Evolutionary conservation across 64 coral and sea anemone genomes (phyloP).

Genomic region (Porites australiensis): DNA sequence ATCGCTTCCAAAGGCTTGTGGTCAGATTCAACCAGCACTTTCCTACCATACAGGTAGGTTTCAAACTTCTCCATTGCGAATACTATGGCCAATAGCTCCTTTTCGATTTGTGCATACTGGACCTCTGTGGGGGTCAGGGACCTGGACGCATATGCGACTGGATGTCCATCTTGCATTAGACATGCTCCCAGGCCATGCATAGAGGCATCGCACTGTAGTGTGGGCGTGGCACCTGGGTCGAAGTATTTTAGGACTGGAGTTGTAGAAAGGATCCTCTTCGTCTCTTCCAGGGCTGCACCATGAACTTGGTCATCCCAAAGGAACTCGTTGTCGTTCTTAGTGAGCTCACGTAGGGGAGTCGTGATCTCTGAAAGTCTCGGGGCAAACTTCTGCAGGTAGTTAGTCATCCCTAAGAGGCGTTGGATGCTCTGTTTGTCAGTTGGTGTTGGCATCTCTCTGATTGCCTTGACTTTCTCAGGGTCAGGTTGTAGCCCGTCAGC

Average conservation of each 20-base stretch:
- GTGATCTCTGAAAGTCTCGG: neutral
- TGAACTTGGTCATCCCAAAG: no score
- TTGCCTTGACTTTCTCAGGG: no score
- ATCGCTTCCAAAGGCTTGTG: conserved; percentile 27
- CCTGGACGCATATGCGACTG: conserved; percentile 22
- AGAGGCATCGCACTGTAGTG: conserved; percentile 27
- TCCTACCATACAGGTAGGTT: neutral
- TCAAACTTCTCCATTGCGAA: conserved; percentile 20
- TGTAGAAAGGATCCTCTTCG: neutral
- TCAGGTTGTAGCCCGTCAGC: no score
- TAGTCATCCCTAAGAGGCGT: no score
- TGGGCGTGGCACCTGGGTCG: neutral
- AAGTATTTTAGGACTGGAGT: conserved; percentile 12
- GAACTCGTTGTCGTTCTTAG: neutral
- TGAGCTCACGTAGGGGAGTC: neutral
- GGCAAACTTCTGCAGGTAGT: no score
- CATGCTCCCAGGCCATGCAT: neutral
- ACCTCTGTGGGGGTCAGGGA: neutral
- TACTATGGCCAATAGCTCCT: conserved; percentile 6
- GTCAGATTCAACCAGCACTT: conserved; percentile 10
- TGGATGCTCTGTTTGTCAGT: no score
- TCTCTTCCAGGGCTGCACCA: neutral
- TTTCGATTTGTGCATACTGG: neutral
- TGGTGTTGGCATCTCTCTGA: no score
- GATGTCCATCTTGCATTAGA: conserved; percentile 34